Evolutionary conservation across 2,797 vertebrate species (phyloP), one percentile per base, ranked within the genome.

Genomic region (Dipus sagitta): DNA sequence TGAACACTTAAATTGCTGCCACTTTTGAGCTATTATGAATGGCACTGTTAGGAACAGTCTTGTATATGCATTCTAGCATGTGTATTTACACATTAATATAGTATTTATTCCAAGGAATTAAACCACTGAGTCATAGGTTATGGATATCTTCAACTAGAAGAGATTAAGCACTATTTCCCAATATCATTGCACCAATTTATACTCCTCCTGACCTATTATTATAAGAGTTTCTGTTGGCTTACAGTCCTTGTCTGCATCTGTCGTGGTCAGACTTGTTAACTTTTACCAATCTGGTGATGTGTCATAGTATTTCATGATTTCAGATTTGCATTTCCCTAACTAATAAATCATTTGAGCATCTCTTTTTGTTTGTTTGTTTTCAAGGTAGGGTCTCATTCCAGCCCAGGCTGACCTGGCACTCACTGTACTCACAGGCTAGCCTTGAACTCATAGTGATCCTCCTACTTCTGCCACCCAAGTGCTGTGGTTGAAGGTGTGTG

Each of bases 261-360:
- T n/a, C 34, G 71, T 65, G 24, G 34, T 92, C 64, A 84, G 90
- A 83, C 72, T 54, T 76, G 21, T 77, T 78, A 91, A 88, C 32
- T 38, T 90, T 91, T 91, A 85, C 72, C 89, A 75, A 23, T 74
- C 47, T 79, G 21, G 76, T 64, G 42, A 68, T 34, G 6, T 86
- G 58, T 38, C 78, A 20, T 82, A 42, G 42, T 65, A 30, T 75
- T 42, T 75, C 12, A 15, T 76, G n/a, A 42, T 76, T 90, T 90
- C 90, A 77, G 4, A 68, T 52, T 91, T 88, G 58, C 92, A 62
- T 95, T 94, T 80, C 64, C 64, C 65, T 76, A 79, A 68, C 34
- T 78, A 80, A 26, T 64, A 81, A 34, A 23, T 72, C 90, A 38
- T 11, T 42, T 81, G 47, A 77, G n/a, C 8, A 65, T 67, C 21